A percentile compares a stretch with the other conserved stretches of the same genome.
These are phyloP conservation scores for Dasypolia templi DNA, from an alignment of 2,888 invertebrate species.

Conservation along the genomic window DNA sequence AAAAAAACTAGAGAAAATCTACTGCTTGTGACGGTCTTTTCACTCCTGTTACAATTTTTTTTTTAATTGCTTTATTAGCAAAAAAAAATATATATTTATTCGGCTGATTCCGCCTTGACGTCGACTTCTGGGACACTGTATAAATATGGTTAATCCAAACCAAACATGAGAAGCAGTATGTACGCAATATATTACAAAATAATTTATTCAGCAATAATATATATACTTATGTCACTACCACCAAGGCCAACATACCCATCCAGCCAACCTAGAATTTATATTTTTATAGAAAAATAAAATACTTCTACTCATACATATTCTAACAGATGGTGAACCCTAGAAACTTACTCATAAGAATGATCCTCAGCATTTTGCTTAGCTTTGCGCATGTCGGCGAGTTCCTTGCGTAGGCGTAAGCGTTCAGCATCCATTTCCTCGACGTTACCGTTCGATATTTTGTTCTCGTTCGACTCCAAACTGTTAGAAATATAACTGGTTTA, in stretches of 20 bases:
- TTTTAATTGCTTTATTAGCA: no score
- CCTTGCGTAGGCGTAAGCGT: constrained; percentile 89
- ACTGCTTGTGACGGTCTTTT: no score
- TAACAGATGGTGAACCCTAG: constrained; percentile 7
- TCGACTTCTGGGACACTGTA: no score
- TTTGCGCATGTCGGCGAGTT: constrained; percentile 90
- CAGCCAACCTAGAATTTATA: constrained; percentile 31
- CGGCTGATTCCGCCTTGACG: no score
- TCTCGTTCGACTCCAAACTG: constrained; percentile 81
- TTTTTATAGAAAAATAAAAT: background rate
- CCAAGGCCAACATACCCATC: constrained; percentile 51
- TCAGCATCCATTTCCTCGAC: constrained; percentile 87
- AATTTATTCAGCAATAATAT: constrained; percentile 30
- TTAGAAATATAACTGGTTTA: constrained; percentile 4
- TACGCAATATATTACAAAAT: constrained; percentile 21
- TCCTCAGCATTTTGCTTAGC: constrained; percentile 91
- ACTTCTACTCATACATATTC: background rate
- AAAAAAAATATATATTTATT: no score
- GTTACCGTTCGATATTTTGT: constrained; percentile 81
- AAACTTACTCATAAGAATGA: constrained; percentile 90
- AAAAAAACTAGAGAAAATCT: no score
- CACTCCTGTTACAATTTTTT: no score
- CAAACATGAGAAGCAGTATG: background rate
- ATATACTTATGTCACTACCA: constrained; percentile 27
- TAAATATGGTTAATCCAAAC: constrained; percentile 16